Conservation (phyloP, 2,113 vertebrate genomes). For the Oryctolagus cuniculus region mOryCun1.1 NC_091432.1:219815501-219816000, state of each 20-base stretch:
- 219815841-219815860: background rate
- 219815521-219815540: too few species aligned
- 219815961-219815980: constrained; percentile 47
- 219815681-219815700: background rate
- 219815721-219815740: background rate
- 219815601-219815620: too few species aligned
- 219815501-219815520: too few species aligned
- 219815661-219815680: background rate
- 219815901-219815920: background rate
- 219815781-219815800: too few species aligned
- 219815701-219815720: background rate
- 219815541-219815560: too few species aligned
- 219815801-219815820: background rate
- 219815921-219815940: background rate
- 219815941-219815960: background rate
- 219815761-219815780: background rate
- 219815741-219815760: background rate
- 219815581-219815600: too few species aligned
- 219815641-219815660: background rate
- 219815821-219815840: background rate
- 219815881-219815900: background rate
- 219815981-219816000: background rate
- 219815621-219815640: background rate
- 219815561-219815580: too few species aligned
- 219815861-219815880: background rate